Evolutionary conservation across 1,140 invertebrate genomes (phyloP), one percentile per base, ranked within the genome.

Genomic region (Drosophila yakuba): DNA sequence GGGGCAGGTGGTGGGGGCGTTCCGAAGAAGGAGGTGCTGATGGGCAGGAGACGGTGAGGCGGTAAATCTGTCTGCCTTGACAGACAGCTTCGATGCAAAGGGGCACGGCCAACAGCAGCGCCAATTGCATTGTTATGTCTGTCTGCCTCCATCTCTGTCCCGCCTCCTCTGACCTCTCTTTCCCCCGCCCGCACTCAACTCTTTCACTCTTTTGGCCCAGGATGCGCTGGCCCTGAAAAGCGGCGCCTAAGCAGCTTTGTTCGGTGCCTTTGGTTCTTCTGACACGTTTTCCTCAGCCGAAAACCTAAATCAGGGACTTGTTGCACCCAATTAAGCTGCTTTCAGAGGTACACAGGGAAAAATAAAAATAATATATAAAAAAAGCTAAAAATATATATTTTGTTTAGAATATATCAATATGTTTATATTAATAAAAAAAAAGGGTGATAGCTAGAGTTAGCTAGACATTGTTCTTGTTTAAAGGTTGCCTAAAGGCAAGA

Each of bases 1-100:
- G 48, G 15, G 14, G 60, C 2, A 4, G 4, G 25, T 25, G 25
- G 15, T 4, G 61, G 48, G 15, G 14, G 60, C 2, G 17, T 3
- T 4, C 10, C 11, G 17, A 12, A 20, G 39, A n/a, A 17, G 23
- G 8, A 41, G 20, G 23, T 41, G 36, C 23, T 25, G 35, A n/a
- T n/a, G 17, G 7, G 35, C 11, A 12, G 51, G 51, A 8, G 32
- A 6, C 11, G 23, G n/a, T 11, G 58, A 10, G 69, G 20, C 12
- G 57, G 57, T 28, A 44, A 60, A 60, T 74, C 68, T 67, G 83
- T 88, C 83, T 88, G 83, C 78, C 61, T 67, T 82, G 82, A 88
- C 82, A 82, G 82, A 85, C 82, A 78, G 41, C 61, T 39, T 55
- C 55, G 58, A 20, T 47, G 39, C 23, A 41, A 55, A 39, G 63